These are phyloP conservation scores for Cranoglanis bouderius DNA, from an alignment of 2,113 vertebrate species.

Conservation along the genomic window DNA sequence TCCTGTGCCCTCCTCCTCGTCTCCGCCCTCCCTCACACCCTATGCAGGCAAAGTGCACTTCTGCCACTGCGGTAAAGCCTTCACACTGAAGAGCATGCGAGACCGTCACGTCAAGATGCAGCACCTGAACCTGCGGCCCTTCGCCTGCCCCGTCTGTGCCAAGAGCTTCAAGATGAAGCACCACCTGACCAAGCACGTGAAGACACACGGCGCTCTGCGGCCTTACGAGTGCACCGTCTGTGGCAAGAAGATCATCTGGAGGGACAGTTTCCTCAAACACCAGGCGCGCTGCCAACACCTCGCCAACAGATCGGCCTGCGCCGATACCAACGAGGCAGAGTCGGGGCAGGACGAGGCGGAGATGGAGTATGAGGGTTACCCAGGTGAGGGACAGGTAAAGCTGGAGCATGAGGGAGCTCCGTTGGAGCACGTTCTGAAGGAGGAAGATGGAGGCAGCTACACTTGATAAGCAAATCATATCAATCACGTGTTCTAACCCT, in stretches of 20 bases:
- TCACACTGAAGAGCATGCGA: slow-evolving; percentile 91
- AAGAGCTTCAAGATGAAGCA: slow-evolving; percentile 98
- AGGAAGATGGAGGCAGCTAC: slow-evolving; percentile 36
- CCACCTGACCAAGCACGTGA: slow-evolving; percentile 94
- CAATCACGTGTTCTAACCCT: background rate
- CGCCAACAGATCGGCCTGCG: slow-evolving; percentile 54
- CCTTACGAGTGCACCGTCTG: slow-evolving; percentile 87
- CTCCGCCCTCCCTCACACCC: slow-evolving; percentile 56
- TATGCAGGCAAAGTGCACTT: slow-evolving; percentile 83
- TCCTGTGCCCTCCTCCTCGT: slow-evolving; percentile 63
- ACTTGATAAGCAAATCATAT: background rate
- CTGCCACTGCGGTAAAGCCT: slow-evolving; percentile 93
- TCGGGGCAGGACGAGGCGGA: slow-evolving; percentile 46
- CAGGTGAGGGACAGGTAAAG: slow-evolving; percentile 37
- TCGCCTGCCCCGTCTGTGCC: slow-evolving; percentile 88
- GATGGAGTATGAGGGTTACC: slow-evolving; percentile 18
- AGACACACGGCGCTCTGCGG: slow-evolving; percentile 91
- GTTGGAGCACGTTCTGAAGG: slow-evolving; percentile 35
- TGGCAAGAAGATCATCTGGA: slow-evolving; percentile 93
- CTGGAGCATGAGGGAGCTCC: slow-evolving; percentile 28
- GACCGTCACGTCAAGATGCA: slow-evolving; percentile 96
- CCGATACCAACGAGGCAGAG: slow-evolving; percentile 52
- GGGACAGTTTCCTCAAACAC: slow-evolving; percentile 92
- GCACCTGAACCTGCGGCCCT: slow-evolving; percentile 92
- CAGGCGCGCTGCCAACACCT: slow-evolving; percentile 86